Percentiles rank a stretch among this genome's conserved stretches.
Evolutionary conservation across 2,797 vertebrate genomes (phyloP).

Genomic region (Delichon dasypus): DNA sequence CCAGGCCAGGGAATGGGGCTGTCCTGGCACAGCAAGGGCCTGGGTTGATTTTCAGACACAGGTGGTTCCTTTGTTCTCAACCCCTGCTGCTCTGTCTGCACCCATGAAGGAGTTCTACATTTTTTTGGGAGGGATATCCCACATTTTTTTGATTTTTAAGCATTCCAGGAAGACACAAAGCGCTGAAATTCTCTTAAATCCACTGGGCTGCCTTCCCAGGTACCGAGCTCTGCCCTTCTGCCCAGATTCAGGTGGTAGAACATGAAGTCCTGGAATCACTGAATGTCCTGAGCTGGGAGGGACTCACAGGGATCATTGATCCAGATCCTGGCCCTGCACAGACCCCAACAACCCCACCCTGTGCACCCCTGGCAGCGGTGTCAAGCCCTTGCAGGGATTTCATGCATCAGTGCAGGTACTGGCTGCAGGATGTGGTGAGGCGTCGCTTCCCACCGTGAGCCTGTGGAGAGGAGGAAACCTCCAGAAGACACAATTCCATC

Average conservation of each 20-base stretch:
- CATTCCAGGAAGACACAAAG: background rate
- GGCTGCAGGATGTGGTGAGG: background rate
- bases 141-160: background rate
- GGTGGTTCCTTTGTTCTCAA: background rate
- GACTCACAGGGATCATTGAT: background rate
- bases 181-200: background rate
- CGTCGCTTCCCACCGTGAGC: background rate
- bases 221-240: background rate
- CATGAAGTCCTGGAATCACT: background rate
- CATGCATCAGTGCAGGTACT: background rate
- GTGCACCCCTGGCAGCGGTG: accelerated
- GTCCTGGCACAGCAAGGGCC: background rate
- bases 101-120: no score
- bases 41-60: background rate
- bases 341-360: background rate
- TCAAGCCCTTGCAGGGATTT: background rate
- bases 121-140: no score
- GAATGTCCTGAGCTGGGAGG: background rate
- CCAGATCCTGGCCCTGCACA: background rate
- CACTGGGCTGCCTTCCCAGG: background rate
- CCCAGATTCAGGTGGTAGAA: background rate
- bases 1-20: background rate
- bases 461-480: background rate
- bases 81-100: background rate
- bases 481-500: background rate